phyloP scores from a whole-genome alignment of 2,797 vertebrate species.

The Rhynchonycteris naso region DNA sequence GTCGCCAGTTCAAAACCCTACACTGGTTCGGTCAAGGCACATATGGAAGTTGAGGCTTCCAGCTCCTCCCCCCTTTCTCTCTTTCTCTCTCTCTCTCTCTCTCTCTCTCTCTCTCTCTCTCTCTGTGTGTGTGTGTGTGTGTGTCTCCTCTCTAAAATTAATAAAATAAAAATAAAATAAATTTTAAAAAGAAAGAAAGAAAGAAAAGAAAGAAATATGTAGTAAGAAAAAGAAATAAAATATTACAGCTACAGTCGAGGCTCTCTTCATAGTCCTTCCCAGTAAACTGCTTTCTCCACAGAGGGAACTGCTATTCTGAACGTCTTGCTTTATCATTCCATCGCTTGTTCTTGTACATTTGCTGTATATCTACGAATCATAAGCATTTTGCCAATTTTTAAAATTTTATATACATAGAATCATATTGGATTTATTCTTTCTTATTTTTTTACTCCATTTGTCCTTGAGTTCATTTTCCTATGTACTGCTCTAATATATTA shows the following conservation, averaged over 20 bases:
- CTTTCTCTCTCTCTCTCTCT: too few species aligned
- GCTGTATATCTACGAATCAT: background rate
- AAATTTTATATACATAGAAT: background rate
- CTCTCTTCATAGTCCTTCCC: background rate
- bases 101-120: too few species aligned
- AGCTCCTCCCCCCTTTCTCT: too few species aligned
- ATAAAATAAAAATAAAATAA: too few species aligned
- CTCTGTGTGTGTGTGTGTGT: too few species aligned
- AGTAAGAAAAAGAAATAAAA: constrained; percentile 21
- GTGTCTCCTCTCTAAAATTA: too few species aligned
- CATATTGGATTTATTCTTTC: background rate
- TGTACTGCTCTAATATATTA: background rate
- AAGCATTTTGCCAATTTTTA: background rate
- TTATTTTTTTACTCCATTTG: background rate
- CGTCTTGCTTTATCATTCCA: background rate
- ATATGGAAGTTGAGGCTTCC: too few species aligned
- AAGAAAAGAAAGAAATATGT: background rate
- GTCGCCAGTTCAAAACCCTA: too few species aligned
- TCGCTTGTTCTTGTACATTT: background rate
- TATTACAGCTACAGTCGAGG: background rate
- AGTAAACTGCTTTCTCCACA: background rate
- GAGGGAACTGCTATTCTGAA: background rate
- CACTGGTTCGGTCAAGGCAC: too few species aligned
- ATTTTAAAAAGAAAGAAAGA: too few species aligned
- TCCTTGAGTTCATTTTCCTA: background rate